Evolutionary conservation across 2,113 vertebrate genomes (phyloP).

Genomic region (Himantopus leucocephalus): DNA sequence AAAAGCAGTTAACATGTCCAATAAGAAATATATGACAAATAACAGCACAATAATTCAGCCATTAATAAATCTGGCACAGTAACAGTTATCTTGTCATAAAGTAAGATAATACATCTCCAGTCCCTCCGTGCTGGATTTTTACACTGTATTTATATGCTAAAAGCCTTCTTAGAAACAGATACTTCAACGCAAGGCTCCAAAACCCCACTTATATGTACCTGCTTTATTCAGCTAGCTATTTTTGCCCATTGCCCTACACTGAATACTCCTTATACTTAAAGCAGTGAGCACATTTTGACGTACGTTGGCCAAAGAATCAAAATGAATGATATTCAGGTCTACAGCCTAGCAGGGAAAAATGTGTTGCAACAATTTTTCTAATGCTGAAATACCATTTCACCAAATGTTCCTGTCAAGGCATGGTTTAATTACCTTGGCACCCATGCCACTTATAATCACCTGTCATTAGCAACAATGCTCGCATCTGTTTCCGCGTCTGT

Average conservation of each 20-base stretch:
- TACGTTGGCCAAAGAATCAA: constrained; percentile 57
- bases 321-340: constrained; percentile 80
- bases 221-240: background rate
- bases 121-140: background rate
- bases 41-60: constrained; percentile 19
- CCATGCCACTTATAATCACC: constrained; percentile 94
- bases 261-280: background rate
- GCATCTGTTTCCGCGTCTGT: constrained; percentile 96
- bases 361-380: constrained; percentile 83
- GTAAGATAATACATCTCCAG: background rate
- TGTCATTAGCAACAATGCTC: constrained; percentile 91
- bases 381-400: constrained; percentile 85
- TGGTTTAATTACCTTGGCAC: constrained; percentile 96
- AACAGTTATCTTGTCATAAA: constrained; percentile 10
- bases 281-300: constrained; percentile 56
- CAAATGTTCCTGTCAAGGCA: constrained; percentile 94
- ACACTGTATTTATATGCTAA: constrained; percentile 11
- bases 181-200: background rate
- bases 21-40: constrained; percentile 9
- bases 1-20: constrained; percentile 32
- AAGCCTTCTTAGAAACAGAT: background rate
- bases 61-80: constrained; percentile 33
- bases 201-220: background rate
- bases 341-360: constrained; percentile 78
- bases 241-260: background rate